Evolutionary conservation across 2,888 invertebrate species (phyloP).

Genomic region (Heteromyza rotundicornis): DNA sequence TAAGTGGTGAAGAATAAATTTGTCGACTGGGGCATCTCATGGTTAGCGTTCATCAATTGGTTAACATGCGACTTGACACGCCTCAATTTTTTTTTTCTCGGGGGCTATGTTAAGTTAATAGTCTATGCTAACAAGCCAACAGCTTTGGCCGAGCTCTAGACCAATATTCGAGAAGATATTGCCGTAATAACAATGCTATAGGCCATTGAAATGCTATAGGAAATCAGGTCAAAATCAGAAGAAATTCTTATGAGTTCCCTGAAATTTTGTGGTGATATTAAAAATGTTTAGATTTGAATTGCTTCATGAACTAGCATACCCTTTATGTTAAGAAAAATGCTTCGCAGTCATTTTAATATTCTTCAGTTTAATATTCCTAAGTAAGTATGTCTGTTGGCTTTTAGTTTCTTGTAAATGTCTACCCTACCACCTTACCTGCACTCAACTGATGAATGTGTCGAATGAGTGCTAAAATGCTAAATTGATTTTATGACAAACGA

Average conservation of each 20-base stretch:
- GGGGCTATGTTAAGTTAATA: neutral
- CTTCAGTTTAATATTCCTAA: too few species aligned
- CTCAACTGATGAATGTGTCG: conserved; percentile 30
- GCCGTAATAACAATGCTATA: neutral
- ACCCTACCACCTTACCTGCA: neutral
- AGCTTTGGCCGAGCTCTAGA: neutral
- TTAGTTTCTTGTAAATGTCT: too few species aligned
- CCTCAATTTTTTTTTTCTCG: neutral
- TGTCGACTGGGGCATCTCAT: conserved; percentile 5
- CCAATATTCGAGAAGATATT: neutral
- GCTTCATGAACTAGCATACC: too few species aligned
- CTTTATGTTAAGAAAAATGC: too few species aligned
- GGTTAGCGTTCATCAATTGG: neutral
- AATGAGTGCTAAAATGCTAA: conserved; percentile 31
- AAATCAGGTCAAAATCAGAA: too few species aligned
- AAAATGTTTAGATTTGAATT: too few species aligned
- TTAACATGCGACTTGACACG: neutral
- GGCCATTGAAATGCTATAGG: too few species aligned
- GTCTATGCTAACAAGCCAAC: neutral
- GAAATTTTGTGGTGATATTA: too few species aligned
- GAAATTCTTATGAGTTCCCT: too few species aligned
- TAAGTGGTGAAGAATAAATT: conserved; percentile 7
- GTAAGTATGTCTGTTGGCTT: too few species aligned
- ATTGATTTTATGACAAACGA: conserved; percentile 29
- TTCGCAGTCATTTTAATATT: too few species aligned